Percentiles rank a stretch among this genome's conserved stretches.
phyloP scores from a whole-genome alignment of 1,140 invertebrate genomes.

The Hylaeus volcanicus region DNA sequence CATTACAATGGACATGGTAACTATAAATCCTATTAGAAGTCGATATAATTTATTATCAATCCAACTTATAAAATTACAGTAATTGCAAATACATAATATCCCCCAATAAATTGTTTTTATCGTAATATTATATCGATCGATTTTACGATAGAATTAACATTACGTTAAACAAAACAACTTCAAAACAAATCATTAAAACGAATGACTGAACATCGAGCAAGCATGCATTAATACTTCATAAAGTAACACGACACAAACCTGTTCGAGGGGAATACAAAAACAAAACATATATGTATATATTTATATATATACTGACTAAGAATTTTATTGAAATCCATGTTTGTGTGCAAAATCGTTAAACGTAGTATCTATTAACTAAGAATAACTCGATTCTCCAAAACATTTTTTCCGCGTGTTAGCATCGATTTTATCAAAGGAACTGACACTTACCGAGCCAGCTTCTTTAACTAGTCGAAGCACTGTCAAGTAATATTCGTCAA shows the following conservation, averaged over 20 bases:
- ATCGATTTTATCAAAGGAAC: conserved; percentile 10
- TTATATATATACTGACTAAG: no score
- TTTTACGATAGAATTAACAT: neutral
- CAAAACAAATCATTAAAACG: neutral
- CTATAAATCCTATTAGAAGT: neutral
- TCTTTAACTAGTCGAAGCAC: conserved; percentile 79
- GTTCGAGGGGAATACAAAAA: neutral
- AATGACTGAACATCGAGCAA: neutral
- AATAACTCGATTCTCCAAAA: conserved; percentile 2
- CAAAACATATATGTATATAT: neutral
- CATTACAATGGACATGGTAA: neutral
- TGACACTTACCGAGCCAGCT: conserved; percentile 74
- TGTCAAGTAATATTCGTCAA: conserved; percentile 80
- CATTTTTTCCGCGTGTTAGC: neutral
- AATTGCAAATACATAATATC: no score
- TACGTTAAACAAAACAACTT: neutral
- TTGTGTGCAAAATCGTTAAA: conserved; percentile 35
- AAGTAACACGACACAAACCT: no score
- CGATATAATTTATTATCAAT: neutral
- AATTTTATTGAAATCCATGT: conserved; percentile 13
- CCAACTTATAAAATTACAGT: no score
- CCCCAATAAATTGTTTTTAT: no score
- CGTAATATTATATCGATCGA: conserved; percentile 2
- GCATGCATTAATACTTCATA: neutral
- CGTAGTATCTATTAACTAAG: neutral